Base-by-base conservation (phyloP, 2,797 vertebrate genomes). In the Schizopygopsis malacanthus region DNA sequence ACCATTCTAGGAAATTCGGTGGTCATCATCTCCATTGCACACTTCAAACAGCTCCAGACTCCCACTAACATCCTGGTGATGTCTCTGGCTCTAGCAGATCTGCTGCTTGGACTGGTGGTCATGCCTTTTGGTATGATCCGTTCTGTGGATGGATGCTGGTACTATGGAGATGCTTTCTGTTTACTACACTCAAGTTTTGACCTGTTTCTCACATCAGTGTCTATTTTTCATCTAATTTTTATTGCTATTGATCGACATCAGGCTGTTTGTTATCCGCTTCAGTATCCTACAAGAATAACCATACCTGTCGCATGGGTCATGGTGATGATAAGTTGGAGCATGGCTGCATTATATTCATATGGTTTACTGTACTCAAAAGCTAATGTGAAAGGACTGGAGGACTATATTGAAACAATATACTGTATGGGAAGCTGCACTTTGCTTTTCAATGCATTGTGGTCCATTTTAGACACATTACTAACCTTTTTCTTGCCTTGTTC, bases 11-110 rank as follows among this genome's bases (percentile, higher is more conserved):
- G 95, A 18, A 96, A 96, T 86, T 67, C 90, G 50, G 92, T 95
- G 39, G 94, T 96, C 50, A 95, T 96, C 13, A 90, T 96, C 87
- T 96, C 95, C 33, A 95, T 95, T 16, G 89, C 91, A 0, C 93
- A 95, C 88, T 96, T 95, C 87, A 95, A 93, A 84, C 92, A 95
- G 85, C 91, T 96, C 59, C 94, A 96, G 81, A 95, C 94, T 56
- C 94, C 95, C 22, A 96, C 95, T 25, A 96, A 96, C 84, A 89
- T 95, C 50, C 88, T 96, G 75, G 92, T 95, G 82, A 93, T 96
- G 82, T 96, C 95, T 87, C 92, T 96, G 89, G 95, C 94, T 37
- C 86, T 93, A 33, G 93, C 92, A 0, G 95, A 96, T 72, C 90
- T 95, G 28, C 89, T 94, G 22, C 80, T 95, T 79, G 95, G 95